These are phyloP conservation scores for Tragopan temminckii DNA, from an alignment of 2,797 vertebrate genomes.

Conservation along the genomic window DNA sequence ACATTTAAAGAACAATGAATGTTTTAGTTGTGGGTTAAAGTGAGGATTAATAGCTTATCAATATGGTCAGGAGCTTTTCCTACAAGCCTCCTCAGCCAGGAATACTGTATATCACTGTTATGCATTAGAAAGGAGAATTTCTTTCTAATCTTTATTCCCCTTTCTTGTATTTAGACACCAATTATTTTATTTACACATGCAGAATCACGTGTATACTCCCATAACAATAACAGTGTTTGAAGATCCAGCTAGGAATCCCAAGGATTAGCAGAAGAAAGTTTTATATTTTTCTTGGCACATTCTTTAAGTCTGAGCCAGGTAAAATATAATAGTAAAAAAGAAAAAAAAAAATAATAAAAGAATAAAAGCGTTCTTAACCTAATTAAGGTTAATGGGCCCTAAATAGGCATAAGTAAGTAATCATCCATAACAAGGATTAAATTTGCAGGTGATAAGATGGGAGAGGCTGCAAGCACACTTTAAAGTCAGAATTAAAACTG, in stretches of 20 bases:
- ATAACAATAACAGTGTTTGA: neutral
- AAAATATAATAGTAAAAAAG: neutral
- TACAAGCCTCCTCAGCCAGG: neutral
- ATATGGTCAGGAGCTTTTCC: neutral
- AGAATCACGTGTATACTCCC: neutral
- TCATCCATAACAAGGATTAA: neutral
- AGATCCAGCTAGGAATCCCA: neutral
- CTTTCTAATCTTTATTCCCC: fast-evolving
- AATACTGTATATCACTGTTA: neutral
- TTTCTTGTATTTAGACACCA: neutral
- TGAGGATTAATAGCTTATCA: neutral
- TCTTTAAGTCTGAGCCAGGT: neutral
- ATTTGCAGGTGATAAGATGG: neutral
- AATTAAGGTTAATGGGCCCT: neutral
- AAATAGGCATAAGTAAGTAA: neutral
- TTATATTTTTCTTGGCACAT: neutral
- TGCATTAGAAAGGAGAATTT: neutral
- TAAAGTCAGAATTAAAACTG: neutral
- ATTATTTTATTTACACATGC: neutral
- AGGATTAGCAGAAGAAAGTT: neutral
- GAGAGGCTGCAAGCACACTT: neutral
- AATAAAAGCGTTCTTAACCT: neutral
- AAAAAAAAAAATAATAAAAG: neutral
- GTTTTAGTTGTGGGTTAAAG: neutral
- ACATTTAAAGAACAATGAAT: neutral